A percentile compares a stretch with the other conserved stretches of the same genome.
Evolutionary conservation across 2,888 invertebrate genomes (phyloP).

Genomic region (Periphyllus acericola): DNA sequence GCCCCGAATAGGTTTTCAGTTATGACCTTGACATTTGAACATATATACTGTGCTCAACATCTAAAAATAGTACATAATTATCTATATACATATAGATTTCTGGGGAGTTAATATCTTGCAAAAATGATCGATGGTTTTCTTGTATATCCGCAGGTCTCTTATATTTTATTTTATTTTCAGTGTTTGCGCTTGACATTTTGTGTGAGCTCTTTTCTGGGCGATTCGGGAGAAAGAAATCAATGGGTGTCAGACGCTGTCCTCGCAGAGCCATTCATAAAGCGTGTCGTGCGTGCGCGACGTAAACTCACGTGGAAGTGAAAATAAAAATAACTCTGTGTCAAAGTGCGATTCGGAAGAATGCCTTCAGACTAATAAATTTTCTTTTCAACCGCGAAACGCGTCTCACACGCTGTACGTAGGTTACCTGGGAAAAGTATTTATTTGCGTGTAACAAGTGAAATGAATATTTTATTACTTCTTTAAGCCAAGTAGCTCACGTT

Average conservation of each 20-base stretch:
- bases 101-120: constrained; percentile 2
- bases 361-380: neutral
- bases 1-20: too few relatives aligned
- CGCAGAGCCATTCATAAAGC: neutral
- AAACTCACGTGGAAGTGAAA: neutral
- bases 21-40: too few relatives aligned
- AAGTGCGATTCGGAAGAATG: neutral
- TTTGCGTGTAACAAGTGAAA: neutral
- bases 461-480: neutral
- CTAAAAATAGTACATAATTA: too few relatives aligned
- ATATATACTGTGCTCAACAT: too few relatives aligned
- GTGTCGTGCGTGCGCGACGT: neutral
- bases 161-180: neutral
- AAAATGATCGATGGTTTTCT: neutral
- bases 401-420: neutral
- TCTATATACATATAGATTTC: neutral
- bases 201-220: neutral
- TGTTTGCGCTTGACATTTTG: neutral
- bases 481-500: neutral
- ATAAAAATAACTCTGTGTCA: neutral
- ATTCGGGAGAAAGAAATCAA: neutral
- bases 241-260: neutral
- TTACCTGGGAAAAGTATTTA: neutral
- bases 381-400: neutral
- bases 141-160: neutral